phyloP scores from a whole-genome alignment of 2,888 invertebrate species.

The Acrocera orbiculus region DNA sequence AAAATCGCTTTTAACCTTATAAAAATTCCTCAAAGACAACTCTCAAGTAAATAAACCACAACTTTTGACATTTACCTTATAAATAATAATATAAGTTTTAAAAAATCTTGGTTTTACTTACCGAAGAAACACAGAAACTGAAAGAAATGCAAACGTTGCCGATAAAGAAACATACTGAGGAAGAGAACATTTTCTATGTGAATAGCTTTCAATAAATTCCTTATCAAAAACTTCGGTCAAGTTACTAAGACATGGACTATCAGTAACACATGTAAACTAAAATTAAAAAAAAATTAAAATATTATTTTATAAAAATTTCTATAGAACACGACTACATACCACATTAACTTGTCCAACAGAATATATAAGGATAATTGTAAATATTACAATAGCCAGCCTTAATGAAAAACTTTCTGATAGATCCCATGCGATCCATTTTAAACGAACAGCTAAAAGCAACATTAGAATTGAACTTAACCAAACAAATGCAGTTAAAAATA shows the following conservation, averaged over 20 bases:
- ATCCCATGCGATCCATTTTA: slow-evolving; percentile 73
- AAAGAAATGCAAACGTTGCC: slow-evolving; percentile 66
- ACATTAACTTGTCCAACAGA: slow-evolving; percentile 85
- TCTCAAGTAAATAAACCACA: too few relatives aligned
- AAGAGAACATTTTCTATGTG: slow-evolving; percentile 64
- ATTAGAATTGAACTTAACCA: slow-evolving; percentile 81
- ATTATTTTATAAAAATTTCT: neutral
- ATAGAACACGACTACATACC: slow-evolving; percentile 39
- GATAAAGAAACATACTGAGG: slow-evolving; percentile 78
- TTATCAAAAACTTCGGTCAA: slow-evolving; percentile 17
- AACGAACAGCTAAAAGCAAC: slow-evolving; percentile 61
- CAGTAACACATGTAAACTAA: slow-evolving; percentile 46
- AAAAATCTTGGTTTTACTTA: slow-evolving; percentile 10
- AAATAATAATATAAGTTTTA: neutral
- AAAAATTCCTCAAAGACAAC: too few relatives aligned
- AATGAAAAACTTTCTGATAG: slow-evolving; percentile 67
- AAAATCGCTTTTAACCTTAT: too few relatives aligned
- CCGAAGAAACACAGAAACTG: slow-evolving; percentile 67
- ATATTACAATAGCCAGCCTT: slow-evolving; percentile 69
- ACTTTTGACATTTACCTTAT: too few relatives aligned
- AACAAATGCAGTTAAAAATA: slow-evolving; percentile 77
- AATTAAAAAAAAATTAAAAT: slow-evolving; percentile 16
- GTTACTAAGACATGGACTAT: slow-evolving; percentile 28
- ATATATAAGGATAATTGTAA: slow-evolving; percentile 71
- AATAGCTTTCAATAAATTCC: slow-evolving; percentile 24